phyloP scores from a whole-genome alignment of 2,797 vertebrate genomes.

The Oryzias dopingdopingensis region DNA sequence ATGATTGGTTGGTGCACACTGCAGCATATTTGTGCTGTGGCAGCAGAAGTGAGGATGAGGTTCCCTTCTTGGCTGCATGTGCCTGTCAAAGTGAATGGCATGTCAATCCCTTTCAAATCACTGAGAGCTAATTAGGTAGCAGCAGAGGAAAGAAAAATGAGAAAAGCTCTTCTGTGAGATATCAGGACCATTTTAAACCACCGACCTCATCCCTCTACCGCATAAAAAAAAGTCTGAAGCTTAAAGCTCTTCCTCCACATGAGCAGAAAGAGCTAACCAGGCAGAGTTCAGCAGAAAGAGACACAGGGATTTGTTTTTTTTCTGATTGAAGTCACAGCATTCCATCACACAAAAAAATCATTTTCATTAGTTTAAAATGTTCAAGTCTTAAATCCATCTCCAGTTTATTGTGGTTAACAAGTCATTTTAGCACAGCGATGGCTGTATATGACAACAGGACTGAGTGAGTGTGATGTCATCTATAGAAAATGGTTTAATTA shows the following conservation, averaged over 20 bases:
- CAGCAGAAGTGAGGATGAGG: constrained; percentile 10
- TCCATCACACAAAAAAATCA: no score
- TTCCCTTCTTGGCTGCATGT: constrained; percentile 8
- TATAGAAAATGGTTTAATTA: no score
- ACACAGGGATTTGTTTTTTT: no score
- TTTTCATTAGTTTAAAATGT: no score
- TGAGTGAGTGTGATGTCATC: no score
- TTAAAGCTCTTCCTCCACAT: background rate
- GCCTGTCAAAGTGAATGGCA: constrained; percentile 49
- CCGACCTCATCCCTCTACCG: constrained; percentile 13
- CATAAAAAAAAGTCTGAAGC: constrained; percentile 3
- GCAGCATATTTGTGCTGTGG: background rate
- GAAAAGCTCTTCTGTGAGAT: constrained; percentile 18
- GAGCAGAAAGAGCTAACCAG: background rate
- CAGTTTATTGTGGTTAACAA: no score
- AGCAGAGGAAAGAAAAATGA: constrained; percentile 25
- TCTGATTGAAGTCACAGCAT: no score
- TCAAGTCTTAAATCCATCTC: no score
- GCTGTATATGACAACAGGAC: no score
- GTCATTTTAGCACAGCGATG: no score
- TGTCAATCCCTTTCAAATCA: constrained; percentile 30
- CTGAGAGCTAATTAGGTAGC: constrained; percentile 44
- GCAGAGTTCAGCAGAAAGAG: no score
- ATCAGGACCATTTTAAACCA: constrained; percentile 23
- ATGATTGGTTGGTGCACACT: no score